Evolutionary conservation across 1,140 invertebrate species (phyloP).

Genomic region (Drosophila gunungcola): DNA sequence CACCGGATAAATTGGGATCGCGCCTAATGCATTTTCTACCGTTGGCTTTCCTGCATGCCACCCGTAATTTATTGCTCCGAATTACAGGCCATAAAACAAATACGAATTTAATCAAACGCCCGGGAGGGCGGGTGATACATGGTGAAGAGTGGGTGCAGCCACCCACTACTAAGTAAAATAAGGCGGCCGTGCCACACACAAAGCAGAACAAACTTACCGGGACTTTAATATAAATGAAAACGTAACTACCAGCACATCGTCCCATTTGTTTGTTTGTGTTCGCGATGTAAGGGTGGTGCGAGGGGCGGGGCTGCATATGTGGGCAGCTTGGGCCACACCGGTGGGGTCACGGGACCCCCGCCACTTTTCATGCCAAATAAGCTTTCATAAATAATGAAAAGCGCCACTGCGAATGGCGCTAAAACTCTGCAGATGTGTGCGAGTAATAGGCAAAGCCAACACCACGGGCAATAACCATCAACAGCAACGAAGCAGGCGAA

Average conservation of each 20-base stretch:
- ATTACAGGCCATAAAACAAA: conserved; percentile 63
- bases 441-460: conserved; percentile 54
- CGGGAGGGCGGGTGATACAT: conserved; percentile 1
- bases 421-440: conserved; percentile 39
- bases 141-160: not conserved
- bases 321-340: not conserved
- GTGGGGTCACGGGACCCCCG: conserved; percentile 15
- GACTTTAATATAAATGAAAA: conserved; percentile 57
- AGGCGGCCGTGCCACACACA: conserved; percentile 8
- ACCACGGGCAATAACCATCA: conserved; percentile 29
- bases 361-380: conserved; percentile 70
- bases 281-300: not conserved
- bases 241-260: conserved; percentile 19
- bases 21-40: conserved; percentile 17
- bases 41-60: not conserved
- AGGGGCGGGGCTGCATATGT: not conserved
- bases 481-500: conserved; percentile 43
- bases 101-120: conserved; percentile 59
- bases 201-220: conserved; percentile 54
- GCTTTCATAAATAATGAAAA: conserved; percentile 78
- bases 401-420: conserved; percentile 45
- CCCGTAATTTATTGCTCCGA: conserved; percentile 45
- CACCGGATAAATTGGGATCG: too few relatives aligned
- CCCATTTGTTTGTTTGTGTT: not conserved
- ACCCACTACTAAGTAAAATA: conserved; percentile 10